Conservation (phyloP, 2,888 invertebrate genomes). For the Dynastes tityus region DNA sequence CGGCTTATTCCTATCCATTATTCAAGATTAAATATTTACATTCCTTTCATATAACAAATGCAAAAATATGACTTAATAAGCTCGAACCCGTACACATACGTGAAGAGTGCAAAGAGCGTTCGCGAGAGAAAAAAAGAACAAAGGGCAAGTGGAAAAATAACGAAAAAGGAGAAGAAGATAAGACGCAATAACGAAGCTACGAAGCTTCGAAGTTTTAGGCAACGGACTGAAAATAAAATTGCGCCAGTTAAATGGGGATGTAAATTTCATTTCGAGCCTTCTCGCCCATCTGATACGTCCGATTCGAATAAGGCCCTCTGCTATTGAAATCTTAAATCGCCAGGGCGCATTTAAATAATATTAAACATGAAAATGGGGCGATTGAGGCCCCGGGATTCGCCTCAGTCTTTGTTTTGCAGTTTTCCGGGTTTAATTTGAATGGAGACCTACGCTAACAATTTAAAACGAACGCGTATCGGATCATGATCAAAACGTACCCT, state of each 20-base stretch:
- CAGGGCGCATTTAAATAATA: slow-evolving; percentile 37
- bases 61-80: slow-evolving; percentile 37
- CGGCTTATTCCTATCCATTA: slow-evolving; percentile 11
- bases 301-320: slow-evolving; percentile 8
- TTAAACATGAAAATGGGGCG: slow-evolving; percentile 11
- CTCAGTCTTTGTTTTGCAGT: neutral
- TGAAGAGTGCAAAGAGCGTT: neutral
- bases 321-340: slow-evolving; percentile 37
- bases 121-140: neutral
- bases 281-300: neutral
- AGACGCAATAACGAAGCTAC: slow-evolving; percentile 24
- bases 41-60: slow-evolving; percentile 31
- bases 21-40: slow-evolving; percentile 36
- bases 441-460: neutral
- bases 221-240: slow-evolving; percentile 43
- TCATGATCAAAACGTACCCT: neutral
- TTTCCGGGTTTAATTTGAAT: neutral
- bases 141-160: slow-evolving; percentile 5
- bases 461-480: neutral
- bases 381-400: neutral
- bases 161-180: neutral
- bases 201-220: slow-evolving; percentile 14
- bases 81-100: neutral
- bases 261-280: slow-evolving; percentile 32
- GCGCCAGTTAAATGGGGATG: slow-evolving; percentile 33